A percentile compares a stretch with the other conserved stretches of the same genome.
These are phyloP conservation scores for Squalus acanthias DNA, from an alignment of 2,797 vertebrate genomes.

Conservation along the genomic window DNA sequence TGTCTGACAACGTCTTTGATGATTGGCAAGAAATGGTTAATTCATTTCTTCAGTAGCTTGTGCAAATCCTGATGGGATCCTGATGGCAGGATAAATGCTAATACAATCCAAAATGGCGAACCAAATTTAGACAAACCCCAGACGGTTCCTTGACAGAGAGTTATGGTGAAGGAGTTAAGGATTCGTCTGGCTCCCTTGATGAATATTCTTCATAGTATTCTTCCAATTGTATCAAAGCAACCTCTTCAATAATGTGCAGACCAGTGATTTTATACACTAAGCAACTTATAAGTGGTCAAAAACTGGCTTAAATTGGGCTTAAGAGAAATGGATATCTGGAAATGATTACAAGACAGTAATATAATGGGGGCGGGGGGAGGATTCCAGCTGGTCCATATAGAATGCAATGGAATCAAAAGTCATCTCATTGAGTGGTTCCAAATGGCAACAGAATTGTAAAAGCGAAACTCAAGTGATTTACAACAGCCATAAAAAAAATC, in stretches of 20 bases:
- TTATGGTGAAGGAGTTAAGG: background rate
- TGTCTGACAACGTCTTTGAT: background rate
- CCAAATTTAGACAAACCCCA: background rate
- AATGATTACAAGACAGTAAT: background rate
- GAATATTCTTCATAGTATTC: background rate
- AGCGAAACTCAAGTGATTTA: background rate
- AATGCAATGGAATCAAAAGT: background rate
- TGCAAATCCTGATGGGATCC: background rate
- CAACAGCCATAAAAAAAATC: background rate
- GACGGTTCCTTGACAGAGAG: background rate
- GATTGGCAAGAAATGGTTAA: background rate
- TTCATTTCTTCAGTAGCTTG: background rate
- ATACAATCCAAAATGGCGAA: background rate
- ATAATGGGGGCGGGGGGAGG: background rate
- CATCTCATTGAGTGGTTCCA: background rate
- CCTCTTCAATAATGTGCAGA: no score
- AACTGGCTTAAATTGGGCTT: background rate
- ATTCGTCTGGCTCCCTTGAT: background rate
- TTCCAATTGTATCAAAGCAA: background rate
- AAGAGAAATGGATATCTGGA: background rate
- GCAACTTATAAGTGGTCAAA: background rate
- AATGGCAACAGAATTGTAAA: background rate
- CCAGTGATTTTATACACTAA: no score
- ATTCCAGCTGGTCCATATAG: background rate
- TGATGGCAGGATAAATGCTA: background rate